Evolutionary conservation across 2,113 vertebrate species (phyloP).

Genomic region (Jaculus jaculus): DNA sequence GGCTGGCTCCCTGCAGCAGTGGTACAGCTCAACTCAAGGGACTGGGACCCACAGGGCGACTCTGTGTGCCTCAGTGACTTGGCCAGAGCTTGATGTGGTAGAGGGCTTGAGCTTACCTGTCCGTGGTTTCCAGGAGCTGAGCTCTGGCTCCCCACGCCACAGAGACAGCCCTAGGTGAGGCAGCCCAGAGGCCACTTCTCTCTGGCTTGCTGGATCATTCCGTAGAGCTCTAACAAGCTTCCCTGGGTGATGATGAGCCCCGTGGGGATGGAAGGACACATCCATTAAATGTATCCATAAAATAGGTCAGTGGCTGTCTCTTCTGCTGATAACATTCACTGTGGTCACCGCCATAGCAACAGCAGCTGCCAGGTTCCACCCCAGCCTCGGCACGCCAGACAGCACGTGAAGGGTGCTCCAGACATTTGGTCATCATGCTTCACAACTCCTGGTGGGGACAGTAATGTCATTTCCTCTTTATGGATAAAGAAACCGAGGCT

Average conservation of each 20-base stretch:
- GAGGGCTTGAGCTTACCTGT: not conserved
- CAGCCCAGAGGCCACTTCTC: not conserved
- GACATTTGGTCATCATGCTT: fast-evolving
- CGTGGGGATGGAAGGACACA: not conserved
- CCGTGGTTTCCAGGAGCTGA: not conserved
- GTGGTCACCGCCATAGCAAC: no score
- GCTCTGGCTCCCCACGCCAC: not conserved
- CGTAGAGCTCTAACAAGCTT: not conserved
- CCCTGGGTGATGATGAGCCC: not conserved
- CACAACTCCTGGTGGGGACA: not conserved
- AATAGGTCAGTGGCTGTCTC: not conserved
- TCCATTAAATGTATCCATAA: not conserved
- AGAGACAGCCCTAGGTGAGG: not conserved
- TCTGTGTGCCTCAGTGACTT: not conserved
- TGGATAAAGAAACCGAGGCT: not conserved
- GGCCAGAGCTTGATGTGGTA: not conserved
- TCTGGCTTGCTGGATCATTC: not conserved
- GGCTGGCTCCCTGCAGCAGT: not conserved
- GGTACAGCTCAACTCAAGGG: not conserved
- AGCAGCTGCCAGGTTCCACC: not conserved
- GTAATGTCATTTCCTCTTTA: not conserved
- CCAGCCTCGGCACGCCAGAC: not conserved
- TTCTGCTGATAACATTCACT: fast-evolving
- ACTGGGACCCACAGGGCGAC: not conserved
- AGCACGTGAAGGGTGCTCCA: no score